A percentile compares a stretch with the other conserved stretches of the same genome.
Conservation (phyloP, 2,797 vertebrate species). For the Jordanella pulchra region DNA sequence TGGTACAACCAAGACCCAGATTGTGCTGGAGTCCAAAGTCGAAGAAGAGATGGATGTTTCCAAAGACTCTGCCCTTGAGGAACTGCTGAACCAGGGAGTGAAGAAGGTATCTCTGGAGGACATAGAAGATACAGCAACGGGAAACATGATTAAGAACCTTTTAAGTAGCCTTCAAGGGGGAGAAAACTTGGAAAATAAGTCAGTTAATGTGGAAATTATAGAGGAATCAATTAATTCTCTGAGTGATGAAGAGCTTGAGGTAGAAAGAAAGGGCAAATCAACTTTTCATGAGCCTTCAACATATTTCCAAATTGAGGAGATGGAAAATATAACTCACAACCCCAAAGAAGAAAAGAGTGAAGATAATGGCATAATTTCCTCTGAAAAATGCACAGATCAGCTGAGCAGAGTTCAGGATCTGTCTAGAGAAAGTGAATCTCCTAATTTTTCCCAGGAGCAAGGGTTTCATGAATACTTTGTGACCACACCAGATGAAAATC, state of each 20-base stretch:
- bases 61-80: conserved; percentile 72
- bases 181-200: conserved; percentile 76
- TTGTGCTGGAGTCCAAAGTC: conserved; percentile 87
- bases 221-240: conserved; percentile 84
- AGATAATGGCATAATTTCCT: conserved; percentile 37
- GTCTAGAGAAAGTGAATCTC: conserved; percentile 66
- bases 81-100: conserved; percentile 79
- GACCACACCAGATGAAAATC: conserved; percentile 90
- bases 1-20: conserved; percentile 85
- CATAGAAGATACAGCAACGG: conserved; percentile 79
- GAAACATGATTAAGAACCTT: conserved; percentile 85
- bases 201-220: conserved; percentile 89
- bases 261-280: conserved; percentile 73
- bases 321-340: conserved; percentile 77
- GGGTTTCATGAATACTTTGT: conserved; percentile 90
- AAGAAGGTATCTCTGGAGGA: conserved; percentile 83
- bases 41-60: conserved; percentile 85
- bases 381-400: conserved; percentile 26
- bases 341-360: conserved; percentile 47
- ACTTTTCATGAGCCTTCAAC: conserved; percentile 68
- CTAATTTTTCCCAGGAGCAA: conserved; percentile 67
- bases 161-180: conserved; percentile 81
- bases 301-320: conserved; percentile 89
- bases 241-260: conserved; percentile 70
- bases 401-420: conserved; percentile 77